phyloP scores from a whole-genome alignment of 1,140 invertebrate species.

The Trichonephila inaurata region DNA sequence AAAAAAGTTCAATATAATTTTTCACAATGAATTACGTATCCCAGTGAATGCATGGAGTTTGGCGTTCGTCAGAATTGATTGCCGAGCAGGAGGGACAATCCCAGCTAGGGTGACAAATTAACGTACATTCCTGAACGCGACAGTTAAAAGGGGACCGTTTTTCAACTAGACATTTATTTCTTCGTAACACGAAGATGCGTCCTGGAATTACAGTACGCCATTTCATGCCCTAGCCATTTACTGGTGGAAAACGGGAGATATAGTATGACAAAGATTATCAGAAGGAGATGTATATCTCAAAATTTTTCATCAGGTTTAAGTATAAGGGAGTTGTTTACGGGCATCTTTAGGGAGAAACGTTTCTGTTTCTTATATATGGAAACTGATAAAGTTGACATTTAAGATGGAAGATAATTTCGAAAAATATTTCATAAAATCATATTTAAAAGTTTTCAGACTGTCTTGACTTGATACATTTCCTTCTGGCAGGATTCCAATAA shows the following conservation, averaged over 20 bases:
- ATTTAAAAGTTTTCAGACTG: slow-evolving; percentile 12
- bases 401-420: neutral
- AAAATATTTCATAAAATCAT: neutral
- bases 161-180: slow-evolving; percentile 63
- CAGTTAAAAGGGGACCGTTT: slow-evolving; percentile 62
- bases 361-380: neutral
- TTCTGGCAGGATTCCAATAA: neutral
- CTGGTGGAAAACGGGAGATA: neutral
- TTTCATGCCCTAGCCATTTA: neutral
- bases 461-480: neutral
- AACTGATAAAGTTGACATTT: neutral
- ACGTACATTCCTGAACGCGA: slow-evolving; percentile 43
- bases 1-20: slow-evolving; percentile 37
- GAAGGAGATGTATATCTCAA: slow-evolving; percentile 4
- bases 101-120: slow-evolving; percentile 58
- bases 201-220: neutral
- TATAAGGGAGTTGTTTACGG: neutral
- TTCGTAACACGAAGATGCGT: neutral
- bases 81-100: neutral
- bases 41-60: neutral
- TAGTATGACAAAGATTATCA: slow-evolving; percentile 28
- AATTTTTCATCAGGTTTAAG: slow-evolving; percentile 31
- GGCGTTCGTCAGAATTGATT: slow-evolving; percentile 10
- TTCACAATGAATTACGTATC: slow-evolving; percentile 27
- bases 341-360: neutral